Evolutionary conservation across 2,113 vertebrate species (phyloP).

Genomic region (Dermatemys mawii): DNA sequence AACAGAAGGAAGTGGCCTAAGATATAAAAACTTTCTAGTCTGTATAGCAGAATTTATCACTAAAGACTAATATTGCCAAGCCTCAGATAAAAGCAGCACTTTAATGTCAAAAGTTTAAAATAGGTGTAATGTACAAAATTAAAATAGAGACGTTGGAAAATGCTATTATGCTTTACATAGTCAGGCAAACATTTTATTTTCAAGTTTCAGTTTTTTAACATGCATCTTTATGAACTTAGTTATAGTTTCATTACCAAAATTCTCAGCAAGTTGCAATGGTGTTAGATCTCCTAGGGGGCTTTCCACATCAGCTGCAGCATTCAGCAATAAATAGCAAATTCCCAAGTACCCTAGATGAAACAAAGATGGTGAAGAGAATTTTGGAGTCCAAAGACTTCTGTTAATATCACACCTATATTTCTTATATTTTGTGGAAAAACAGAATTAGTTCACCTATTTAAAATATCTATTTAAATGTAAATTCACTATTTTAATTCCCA

Average conservation of each 20-base stretch:
- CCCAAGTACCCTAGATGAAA: not conserved
- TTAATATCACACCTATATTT: not conserved
- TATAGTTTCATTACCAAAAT: not conserved
- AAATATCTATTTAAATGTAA: not conserved
- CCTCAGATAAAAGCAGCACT: constrained; percentile 28
- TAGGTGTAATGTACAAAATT: not conserved
- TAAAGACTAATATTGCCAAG: constrained; percentile 15
- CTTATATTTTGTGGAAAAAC: not conserved
- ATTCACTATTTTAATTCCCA: not conserved
- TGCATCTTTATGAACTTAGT: constrained; percentile 8
- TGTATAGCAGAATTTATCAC: constrained; percentile 47
- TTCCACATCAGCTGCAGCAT: not conserved
- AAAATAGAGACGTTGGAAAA: constrained; percentile 8
- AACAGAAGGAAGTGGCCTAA: constrained; percentile 77
- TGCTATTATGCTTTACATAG: not conserved
- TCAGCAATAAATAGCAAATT: not conserved
- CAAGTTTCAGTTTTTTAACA: not conserved
- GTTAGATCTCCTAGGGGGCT: not conserved
- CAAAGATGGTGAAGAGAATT: not conserved
- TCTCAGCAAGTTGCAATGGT: not conserved
- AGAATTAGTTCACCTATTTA: not conserved
- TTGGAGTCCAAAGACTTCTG: not conserved
- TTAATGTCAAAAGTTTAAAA: not conserved
- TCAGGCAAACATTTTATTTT: constrained; percentile 25
- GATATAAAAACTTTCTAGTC: constrained; percentile 65